These are phyloP conservation scores for Macroramphosus scolopax DNA, from an alignment of 2,797 vertebrate species.

Conservation along the genomic window DNA sequence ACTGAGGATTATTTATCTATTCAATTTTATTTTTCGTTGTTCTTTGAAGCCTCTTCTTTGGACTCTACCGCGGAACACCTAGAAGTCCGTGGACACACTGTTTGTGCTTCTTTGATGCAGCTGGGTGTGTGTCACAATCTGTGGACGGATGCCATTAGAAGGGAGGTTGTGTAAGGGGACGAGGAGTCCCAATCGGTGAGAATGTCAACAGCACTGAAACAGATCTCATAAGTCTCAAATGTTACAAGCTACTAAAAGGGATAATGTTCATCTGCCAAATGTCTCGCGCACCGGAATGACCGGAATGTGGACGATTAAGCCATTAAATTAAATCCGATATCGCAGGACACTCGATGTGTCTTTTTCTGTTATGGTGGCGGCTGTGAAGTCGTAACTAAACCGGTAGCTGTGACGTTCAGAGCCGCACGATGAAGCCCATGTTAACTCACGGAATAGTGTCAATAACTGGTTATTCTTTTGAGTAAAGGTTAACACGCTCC, in stretches of 20 bases:
- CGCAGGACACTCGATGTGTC: slow-evolving; percentile 31
- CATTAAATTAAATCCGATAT: slow-evolving; percentile 58
- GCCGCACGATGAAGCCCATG: slow-evolving; percentile 22
- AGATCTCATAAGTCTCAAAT: slow-evolving; percentile 61
- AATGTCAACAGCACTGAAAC: slow-evolving; percentile 66
- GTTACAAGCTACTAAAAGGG: slow-evolving; percentile 57
- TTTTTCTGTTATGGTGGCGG: slow-evolving; percentile 31
- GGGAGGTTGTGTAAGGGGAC: slow-evolving; percentile 37
- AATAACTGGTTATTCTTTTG: slow-evolving; percentile 54
- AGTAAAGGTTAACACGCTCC: slow-evolving; percentile 54
- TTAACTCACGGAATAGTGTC: slow-evolving; percentile 31
- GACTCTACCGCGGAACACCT: no score
- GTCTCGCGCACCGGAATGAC: slow-evolving; percentile 54
- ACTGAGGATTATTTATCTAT: no score
- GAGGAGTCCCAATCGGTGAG: slow-evolving; percentile 31
- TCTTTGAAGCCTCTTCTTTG: no score
- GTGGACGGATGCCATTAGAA: slow-evolving; percentile 34
- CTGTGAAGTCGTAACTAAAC: slow-evolving; percentile 34
- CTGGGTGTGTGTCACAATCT: slow-evolving; percentile 17
- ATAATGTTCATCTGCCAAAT: slow-evolving; percentile 59
- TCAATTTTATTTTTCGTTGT: no score
- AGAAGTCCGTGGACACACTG: no score
- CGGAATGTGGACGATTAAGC: slow-evolving; percentile 61
- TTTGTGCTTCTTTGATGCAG: slow-evolving; percentile 13
- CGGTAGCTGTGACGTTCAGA: slow-evolving; percentile 13